Conservation (phyloP, 2,888 invertebrate genomes). For the Rhorus exstirpatorius region DNA sequence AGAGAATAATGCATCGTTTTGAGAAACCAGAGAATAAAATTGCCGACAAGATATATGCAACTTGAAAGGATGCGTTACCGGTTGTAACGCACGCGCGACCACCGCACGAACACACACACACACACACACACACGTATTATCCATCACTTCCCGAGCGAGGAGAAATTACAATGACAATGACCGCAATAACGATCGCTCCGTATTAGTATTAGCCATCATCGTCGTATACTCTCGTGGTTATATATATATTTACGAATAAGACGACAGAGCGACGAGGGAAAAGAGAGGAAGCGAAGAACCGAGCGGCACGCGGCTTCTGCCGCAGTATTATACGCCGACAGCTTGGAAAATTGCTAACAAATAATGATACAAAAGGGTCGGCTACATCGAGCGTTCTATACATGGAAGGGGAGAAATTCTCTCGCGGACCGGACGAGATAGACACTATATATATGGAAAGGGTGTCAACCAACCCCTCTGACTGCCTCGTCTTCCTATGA, state of each 20-base stretch:
- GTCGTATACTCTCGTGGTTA: constrained; percentile 36
- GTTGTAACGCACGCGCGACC: constrained; percentile 75
- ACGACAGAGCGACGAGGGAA: constrained; percentile 21
- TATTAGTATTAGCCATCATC: constrained; percentile 82
- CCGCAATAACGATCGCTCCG: constrained; percentile 80
- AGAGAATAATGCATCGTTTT: not conserved
- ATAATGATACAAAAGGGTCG: constrained; percentile 80
- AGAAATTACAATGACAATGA: constrained; percentile 78
- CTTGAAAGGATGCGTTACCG: constrained; percentile 73
- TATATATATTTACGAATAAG: constrained; percentile 39
- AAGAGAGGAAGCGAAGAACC: constrained; percentile 65
- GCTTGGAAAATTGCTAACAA: constrained; percentile 86
- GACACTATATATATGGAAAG: constrained; percentile 48
- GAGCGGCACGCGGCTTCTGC: constrained; percentile 73
- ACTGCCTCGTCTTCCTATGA: constrained; percentile 5
- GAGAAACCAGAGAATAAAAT: constrained; percentile 4
- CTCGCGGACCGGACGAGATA: constrained; percentile 66
- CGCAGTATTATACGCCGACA: constrained; percentile 78
- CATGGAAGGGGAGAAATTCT: constrained; percentile 44
- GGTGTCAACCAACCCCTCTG: constrained; percentile 62
- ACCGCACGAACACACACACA: constrained; percentile 49
- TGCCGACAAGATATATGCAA: constrained; percentile 23
- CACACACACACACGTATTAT: constrained; percentile 76
- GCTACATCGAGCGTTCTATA: constrained; percentile 15
- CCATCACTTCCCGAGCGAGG: constrained; percentile 77